Evolutionary conservation across 2,797 vertebrate genomes (phyloP), one percentile per base, ranked within the genome.

Genomic region (Emydoidea blandingii): DNA sequence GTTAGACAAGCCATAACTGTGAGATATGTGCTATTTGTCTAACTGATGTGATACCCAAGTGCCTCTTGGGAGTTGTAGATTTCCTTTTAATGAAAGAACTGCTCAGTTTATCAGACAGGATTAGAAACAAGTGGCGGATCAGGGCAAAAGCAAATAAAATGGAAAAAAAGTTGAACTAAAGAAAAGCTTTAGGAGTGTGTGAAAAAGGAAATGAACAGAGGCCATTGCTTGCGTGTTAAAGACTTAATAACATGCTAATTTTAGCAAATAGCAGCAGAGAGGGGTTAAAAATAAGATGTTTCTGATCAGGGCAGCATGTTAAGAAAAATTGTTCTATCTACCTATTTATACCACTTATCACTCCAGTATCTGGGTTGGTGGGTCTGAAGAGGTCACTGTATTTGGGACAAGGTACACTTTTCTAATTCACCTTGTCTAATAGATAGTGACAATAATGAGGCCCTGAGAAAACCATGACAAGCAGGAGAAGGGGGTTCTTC

Each of bases 41-140:
- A 81, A 84, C 52, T 12, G 27, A 0, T 0, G 8, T 79, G 31
- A 68, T 11, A 90, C 21, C 27, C 81, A 52, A 34, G 4, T 65
- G 31, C 8, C 12, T 53, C 44, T 86, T 10, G 27, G 81, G 8
- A n/a, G 83, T 50, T 82, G 25, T 57, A 74, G 91, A 0, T 52
- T 94, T 92, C n/a, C 49, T 89, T 65, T 0, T 0, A 81, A 59
- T 25, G 47, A 87, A 41, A 2, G 81, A 84, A 87, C 44, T 0
- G 34, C 91, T 93, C 19, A 44, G 23, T 15, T 81, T 85, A 65
- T 79, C 65, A 49, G 81, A 54, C 82, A 50, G 47, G 89, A 92
- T 86, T 85, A 79, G 18, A 81, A 54, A 47, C 12, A 89, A 91
- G 34, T 87, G 52, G 81, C 72, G 16, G 82, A 78, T 16, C 72